Evolutionary conservation across 2,797 vertebrate species (phyloP).

Genomic region (Manis crassicaudata): DNA sequence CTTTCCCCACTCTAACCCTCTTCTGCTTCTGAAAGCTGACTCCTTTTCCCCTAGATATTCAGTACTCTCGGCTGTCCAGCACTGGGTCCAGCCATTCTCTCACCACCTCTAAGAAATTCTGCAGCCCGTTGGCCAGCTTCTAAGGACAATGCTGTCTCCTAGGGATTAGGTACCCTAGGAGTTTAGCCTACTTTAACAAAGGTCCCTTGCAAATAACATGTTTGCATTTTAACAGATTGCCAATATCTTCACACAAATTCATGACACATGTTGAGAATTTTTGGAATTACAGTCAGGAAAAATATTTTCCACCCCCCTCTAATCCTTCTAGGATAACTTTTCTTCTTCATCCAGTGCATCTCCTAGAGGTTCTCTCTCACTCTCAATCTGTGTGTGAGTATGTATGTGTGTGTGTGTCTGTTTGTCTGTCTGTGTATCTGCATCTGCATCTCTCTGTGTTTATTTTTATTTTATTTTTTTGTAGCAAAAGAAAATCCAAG

Average conservation of each 20-base stretch:
- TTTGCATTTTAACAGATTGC: constrained; percentile 14
- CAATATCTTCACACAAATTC: background rate
- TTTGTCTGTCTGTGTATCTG: background rate
- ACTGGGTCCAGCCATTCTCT: background rate
- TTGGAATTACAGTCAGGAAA: background rate
- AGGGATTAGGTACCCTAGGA: background rate
- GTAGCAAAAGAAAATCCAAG: background rate
- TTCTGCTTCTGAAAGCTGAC: background rate
- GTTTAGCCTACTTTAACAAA: background rate
- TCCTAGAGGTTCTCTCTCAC: background rate
- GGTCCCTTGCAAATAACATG: background rate
- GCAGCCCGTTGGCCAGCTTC: background rate
- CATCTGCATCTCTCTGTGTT: background rate
- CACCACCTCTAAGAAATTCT: background rate
- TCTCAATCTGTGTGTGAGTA: background rate
- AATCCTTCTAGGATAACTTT: background rate
- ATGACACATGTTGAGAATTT: background rate
- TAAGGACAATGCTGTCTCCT: background rate
- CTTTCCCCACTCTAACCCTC: background rate
- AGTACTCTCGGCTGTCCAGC: background rate
- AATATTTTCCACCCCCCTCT: background rate
- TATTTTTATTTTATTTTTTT: background rate
- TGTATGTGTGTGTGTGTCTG: background rate
- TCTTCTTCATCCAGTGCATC: background rate
- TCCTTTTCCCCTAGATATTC: background rate